These are phyloP conservation scores for Harmothoe impar DNA, from an alignment of 2,888 invertebrate species.

Conservation along the genomic window DNA sequence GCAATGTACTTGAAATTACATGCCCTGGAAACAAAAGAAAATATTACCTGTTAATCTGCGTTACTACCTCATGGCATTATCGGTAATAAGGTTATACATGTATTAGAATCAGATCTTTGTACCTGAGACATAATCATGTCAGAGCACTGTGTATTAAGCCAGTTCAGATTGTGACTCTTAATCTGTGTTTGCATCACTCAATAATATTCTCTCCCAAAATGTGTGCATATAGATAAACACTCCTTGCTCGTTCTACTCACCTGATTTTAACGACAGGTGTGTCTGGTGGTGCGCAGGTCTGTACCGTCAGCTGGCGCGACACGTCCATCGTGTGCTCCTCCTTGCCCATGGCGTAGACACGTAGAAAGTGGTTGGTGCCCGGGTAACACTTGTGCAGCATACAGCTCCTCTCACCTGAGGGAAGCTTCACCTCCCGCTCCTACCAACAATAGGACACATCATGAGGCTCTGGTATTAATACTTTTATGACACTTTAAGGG, in stretches of 20 bases:
- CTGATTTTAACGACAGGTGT: conserved; percentile 80
- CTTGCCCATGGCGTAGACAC: conserved; percentile 76
- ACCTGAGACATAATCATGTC: neutral
- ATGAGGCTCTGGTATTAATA: neutral
- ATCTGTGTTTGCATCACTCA: too few relatives aligned
- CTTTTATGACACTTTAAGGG: neutral
- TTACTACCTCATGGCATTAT: too few relatives aligned
- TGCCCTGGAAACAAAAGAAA: conserved; percentile 76
- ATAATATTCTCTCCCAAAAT: too few relatives aligned
- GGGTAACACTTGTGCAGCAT: conserved; percentile 83
- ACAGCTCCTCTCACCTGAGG: conserved; percentile 80
- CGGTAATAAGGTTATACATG: too few relatives aligned
- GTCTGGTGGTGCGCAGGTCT: conserved; percentile 83
- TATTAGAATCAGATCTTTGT: neutral
- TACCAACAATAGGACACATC: conserved; percentile 70
- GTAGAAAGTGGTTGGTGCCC: conserved; percentile 82
- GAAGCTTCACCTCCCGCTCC: conserved; percentile 81
- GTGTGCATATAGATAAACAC: too few relatives aligned
- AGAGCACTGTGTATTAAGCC: too few relatives aligned
- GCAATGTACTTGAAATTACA: conserved; percentile 83
- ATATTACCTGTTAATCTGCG: neutral
- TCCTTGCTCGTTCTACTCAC: conserved; percentile 69
- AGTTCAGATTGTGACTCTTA: too few relatives aligned
- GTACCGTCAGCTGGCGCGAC: conserved; percentile 81
- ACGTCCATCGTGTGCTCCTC: conserved; percentile 80